Evolutionary conservation across 2,113 vertebrate species (phyloP).

Genomic region (Pimephales promelas): DNA sequence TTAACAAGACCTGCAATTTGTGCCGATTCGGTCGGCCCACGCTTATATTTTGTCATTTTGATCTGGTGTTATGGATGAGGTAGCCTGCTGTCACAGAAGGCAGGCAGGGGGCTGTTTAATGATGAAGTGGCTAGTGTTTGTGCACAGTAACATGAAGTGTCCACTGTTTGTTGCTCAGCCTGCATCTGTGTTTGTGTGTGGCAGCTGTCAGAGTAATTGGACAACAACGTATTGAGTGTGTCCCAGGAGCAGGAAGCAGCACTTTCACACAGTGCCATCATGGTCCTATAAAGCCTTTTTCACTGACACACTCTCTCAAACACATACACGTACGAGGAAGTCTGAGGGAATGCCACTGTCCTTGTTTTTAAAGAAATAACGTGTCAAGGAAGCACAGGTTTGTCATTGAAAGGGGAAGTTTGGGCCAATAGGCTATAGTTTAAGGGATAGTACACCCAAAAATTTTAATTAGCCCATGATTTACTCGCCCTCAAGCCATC

Average conservation of each 20-base stretch:
- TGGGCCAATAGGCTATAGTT: neutral
- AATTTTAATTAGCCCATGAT: no score
- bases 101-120: neutral
- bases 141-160: constrained; percentile 32
- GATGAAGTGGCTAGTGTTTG: constrained; percentile 30
- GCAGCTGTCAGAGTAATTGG: constrained; percentile 28
- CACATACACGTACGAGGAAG: neutral
- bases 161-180: neutral
- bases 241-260: constrained; percentile 30
- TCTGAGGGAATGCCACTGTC: neutral
- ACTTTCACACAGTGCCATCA: constrained; percentile 19
- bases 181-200: constrained; percentile 6
- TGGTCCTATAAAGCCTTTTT: constrained; percentile 1
- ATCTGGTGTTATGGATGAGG: neutral
- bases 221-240: neutral
- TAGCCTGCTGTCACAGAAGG: neutral
- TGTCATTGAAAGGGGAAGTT: neutral
- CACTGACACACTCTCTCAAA: neutral
- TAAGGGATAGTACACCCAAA: no score
- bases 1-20: neutral
- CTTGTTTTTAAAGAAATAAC: neutral
- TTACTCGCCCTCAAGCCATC: no score
- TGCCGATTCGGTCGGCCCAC: neutral
- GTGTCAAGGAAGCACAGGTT: neutral
- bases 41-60: neutral